phyloP scores from a whole-genome alignment of 2,888 invertebrate genomes.

The Ashinkailepas kermadecensis region DNA sequence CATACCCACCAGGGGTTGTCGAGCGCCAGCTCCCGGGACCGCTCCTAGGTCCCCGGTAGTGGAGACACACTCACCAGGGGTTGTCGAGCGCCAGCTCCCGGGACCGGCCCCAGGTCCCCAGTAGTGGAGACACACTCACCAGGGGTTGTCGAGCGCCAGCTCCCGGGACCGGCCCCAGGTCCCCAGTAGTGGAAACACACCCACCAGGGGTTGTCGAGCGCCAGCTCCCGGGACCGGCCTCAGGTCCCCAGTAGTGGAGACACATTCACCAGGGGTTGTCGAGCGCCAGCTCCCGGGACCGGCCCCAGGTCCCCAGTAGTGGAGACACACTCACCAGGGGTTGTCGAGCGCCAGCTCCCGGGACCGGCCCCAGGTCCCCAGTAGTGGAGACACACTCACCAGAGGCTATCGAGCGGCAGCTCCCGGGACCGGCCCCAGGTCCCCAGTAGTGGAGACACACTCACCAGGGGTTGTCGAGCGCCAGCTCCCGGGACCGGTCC shows the following conservation, averaged over 20 bases:
- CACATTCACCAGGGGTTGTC: slow-evolving; percentile 65
- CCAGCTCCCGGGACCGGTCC: slow-evolving; percentile 70
- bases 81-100: slow-evolving; percentile 79
- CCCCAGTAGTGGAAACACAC: background rate
- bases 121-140: slow-evolving; percentile 46
- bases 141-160: slow-evolving; percentile 76
- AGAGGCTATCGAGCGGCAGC: slow-evolving; percentile 76
- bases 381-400: slow-evolving; percentile 46
- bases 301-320: slow-evolving; percentile 51
- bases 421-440: slow-evolving; percentile 77
- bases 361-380: slow-evolving; percentile 63
- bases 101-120: slow-evolving; percentile 63
- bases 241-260: no score
- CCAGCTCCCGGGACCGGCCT: slow-evolving; percentile 74
- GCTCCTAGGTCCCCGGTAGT: no score
- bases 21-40: slow-evolving; percentile 76
- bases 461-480: slow-evolving; percentile 78
- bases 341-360: slow-evolving; percentile 79
- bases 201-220: slow-evolving; percentile 78
- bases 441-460: background rate
- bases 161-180: slow-evolving; percentile 77
- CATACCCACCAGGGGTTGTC: slow-evolving; percentile 65
- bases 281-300: slow-evolving; percentile 76
- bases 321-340: slow-evolving; percentile 55
- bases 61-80: slow-evolving; percentile 55